A percentile compares a stretch with the other conserved stretches of the same genome.
These are phyloP conservation scores for Drosophila chauvacae DNA, from an alignment of 1,140 invertebrate genomes.

Conservation along the genomic window DNA sequence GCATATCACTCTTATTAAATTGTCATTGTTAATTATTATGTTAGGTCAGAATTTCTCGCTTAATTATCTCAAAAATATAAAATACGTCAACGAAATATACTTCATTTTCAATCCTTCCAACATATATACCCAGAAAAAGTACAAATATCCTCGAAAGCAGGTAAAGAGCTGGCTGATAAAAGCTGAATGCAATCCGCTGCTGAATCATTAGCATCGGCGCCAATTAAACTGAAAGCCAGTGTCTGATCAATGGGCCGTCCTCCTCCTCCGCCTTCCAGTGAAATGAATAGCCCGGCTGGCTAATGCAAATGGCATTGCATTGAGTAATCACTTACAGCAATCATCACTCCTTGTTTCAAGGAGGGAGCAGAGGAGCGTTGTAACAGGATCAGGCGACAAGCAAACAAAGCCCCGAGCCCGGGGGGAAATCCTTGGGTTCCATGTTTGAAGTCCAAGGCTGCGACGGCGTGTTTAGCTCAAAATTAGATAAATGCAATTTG, in stretches of 20 bases:
- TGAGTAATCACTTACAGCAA: constrained; percentile 35
- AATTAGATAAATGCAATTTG: constrained; percentile 81
- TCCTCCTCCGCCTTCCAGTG: not conserved
- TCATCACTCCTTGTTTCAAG: constrained; percentile 12
- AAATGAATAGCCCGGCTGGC: constrained; percentile 19
- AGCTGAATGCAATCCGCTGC: constrained; percentile 21
- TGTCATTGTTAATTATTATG: not conserved
- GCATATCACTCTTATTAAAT: not conserved
- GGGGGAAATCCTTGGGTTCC: constrained; percentile 24
- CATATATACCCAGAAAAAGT: not conserved
- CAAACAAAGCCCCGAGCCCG: constrained; percentile 33
- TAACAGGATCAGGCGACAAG: constrained; percentile 27
- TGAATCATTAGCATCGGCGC: constrained; percentile 41
- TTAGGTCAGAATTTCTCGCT: not conserved
- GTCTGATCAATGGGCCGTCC: constrained; percentile 21
- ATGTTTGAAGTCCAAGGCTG: constrained; percentile 41
- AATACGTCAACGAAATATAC: not conserved
- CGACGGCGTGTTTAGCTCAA: constrained; percentile 57
- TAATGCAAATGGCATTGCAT: constrained; percentile 34
- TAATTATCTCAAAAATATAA: not conserved
- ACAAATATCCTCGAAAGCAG: not conserved
- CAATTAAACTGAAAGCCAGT: constrained; percentile 28
- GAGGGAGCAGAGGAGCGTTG: not conserved
- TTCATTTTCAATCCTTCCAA: not conserved
- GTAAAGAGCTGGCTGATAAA: constrained; percentile 18